Base-by-base conservation (phyloP, 2,797 vertebrate genomes). In the Delichon dasypus region DNA sequence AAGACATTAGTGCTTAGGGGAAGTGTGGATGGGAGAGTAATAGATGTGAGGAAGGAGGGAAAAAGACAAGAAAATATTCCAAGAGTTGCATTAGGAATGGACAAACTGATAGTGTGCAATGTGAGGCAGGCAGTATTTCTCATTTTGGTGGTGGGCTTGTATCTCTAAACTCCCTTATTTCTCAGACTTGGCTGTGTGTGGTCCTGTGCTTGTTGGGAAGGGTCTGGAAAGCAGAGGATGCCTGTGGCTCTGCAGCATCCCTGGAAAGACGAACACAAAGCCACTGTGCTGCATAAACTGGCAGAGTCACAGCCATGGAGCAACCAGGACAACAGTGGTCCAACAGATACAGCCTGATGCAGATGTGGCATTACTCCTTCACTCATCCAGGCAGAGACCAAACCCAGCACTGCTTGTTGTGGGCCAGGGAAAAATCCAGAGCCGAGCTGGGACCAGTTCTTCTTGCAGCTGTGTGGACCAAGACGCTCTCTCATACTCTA, bases 11-110 rank as follows among this genome's bases (percentile, higher is more conserved):
- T 54, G 25, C 58, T 66, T 51, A 40, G 78, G 64, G 78, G 50
- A 85, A 72, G 71, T 58, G 65, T 65, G 87, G 87, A 88, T 76
- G 83, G 89, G 89, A 94, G 51, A 67, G 12, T 34, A 72, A 79
- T 14, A 77, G 58, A 45, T 51, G 53, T 47, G 67, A 83, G 32
- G 53, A 85, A 72, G 55, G 58, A 74, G 50, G 5, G 9, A 40
- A 94, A 94, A 93, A 83, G 50, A 65, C 7, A 17, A 74, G 32
- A 17, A 58, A 90, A 34, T 94, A 82, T 86, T 91, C 75, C 44
- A 75, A 47, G 83, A 78, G 53, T 20, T 70, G 48, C 64, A 79
- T 65, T 86, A 88, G 93, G 83, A 93, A 66, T n/a, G 64, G 48
- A 16, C 30, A 67, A 60, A 55, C 16, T 20, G 32, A 74, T 32